phyloP scores from a whole-genome alignment of 2,888 invertebrate genomes.

The Amiota minor region DNA sequence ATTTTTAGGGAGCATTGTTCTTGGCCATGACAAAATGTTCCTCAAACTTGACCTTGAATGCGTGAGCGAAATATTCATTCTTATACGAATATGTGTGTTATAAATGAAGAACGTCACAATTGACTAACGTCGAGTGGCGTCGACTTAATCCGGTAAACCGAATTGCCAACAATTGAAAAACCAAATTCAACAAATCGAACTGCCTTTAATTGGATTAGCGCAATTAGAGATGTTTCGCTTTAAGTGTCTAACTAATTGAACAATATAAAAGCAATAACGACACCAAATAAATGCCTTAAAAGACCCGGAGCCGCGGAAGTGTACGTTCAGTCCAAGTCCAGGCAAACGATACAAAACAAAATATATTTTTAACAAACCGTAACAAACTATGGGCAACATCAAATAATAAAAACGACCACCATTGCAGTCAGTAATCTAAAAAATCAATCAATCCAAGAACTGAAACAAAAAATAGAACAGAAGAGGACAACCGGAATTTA shows the following conservation, averaged over 20 bases:
- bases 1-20: background rate
- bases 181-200: slow-evolving; percentile 52
- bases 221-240: slow-evolving; percentile 59
- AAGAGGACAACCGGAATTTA: background rate
- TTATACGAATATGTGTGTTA: too few species aligned
- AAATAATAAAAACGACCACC: slow-evolving; percentile 37
- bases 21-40: slow-evolving; percentile 5
- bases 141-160: slow-evolving; percentile 56
- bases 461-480: slow-evolving; percentile 9
- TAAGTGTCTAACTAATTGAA: slow-evolving; percentile 46
- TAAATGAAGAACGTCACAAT: slow-evolving; percentile 1
- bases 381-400: slow-evolving; percentile 6
- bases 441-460: slow-evolving; percentile 12
- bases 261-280: slow-evolving; percentile 47
- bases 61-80: background rate
- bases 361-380: slow-evolving; percentile 2
- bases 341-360: slow-evolving; percentile 19
- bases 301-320: slow-evolving; percentile 41
- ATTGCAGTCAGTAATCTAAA: slow-evolving; percentile 30
- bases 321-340: slow-evolving; percentile 32
- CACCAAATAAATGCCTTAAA: slow-evolving; percentile 25
- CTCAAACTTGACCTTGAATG: slow-evolving; percentile 60
- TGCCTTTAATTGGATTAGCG: slow-evolving; percentile 64
- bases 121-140: slow-evolving; percentile 44
- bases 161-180: slow-evolving; percentile 59